phyloP scores from a whole-genome alignment of 2,888 invertebrate species.

The Athalia cordata region DNA sequence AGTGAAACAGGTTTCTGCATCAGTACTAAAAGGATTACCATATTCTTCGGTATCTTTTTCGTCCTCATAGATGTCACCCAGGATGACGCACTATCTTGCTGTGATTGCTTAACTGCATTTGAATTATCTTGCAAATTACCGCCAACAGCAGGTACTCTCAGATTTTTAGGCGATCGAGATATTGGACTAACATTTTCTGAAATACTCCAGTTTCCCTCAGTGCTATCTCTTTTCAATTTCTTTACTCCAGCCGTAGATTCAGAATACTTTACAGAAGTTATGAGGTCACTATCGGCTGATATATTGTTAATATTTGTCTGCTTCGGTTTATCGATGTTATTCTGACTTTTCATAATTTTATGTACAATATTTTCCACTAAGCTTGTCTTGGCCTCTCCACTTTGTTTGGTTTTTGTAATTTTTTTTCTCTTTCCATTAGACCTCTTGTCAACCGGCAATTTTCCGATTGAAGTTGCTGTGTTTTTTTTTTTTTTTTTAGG shows the following conservation, averaged over 20 bases:
- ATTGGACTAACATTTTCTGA: conserved; percentile 49
- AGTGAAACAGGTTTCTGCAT: too few relatives aligned
- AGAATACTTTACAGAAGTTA: background rate
- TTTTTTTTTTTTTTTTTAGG: conserved; percentile 59
- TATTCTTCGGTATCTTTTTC: conserved; percentile 57
- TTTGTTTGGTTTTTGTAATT: conserved; percentile 57
- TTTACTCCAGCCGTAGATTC: conserved; percentile 11
- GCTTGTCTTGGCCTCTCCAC: conserved; percentile 40
- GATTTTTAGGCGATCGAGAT: conserved; percentile 13
- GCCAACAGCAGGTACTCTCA: background rate
- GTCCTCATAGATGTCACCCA: conserved; percentile 58
- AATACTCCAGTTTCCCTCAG: conserved; percentile 46
- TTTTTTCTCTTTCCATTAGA: conserved; percentile 55
- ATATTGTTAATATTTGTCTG: background rate
- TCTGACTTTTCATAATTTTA: background rate
- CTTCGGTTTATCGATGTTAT: background rate
- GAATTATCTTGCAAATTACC: conserved; percentile 15
- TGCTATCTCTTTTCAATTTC: conserved; percentile 30
- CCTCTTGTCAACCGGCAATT: conserved; percentile 48
- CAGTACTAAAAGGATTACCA: conserved; percentile 46
- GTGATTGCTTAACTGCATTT: conserved; percentile 2
- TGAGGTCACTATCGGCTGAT: background rate
- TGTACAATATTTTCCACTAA: background rate
- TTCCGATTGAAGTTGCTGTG: conserved; percentile 63
- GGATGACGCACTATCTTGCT: conserved; percentile 43